Evolutionary conservation across 2,113 vertebrate species (phyloP).

Genomic region (Grus americana): DNA sequence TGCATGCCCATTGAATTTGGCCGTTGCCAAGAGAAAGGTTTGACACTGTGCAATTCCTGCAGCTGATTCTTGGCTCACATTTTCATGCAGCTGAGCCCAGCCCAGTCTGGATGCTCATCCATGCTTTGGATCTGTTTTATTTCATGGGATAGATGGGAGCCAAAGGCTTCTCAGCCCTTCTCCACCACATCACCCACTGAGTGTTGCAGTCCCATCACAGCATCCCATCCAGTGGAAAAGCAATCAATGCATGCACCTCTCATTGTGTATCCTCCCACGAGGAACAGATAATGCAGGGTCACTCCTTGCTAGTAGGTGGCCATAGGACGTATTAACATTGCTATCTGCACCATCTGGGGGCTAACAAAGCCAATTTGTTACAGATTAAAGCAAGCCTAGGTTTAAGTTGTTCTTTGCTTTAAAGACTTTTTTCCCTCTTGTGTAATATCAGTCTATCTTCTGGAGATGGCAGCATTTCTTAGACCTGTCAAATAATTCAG

Average conservation of each 20-base stretch:
- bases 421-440: background rate
- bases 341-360: background rate
- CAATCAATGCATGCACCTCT: fast-evolving
- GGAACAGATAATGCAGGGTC: background rate
- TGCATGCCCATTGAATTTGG: background rate
- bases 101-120: background rate
- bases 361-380: background rate
- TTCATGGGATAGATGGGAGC: background rate
- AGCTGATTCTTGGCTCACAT: background rate
- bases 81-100: background rate
- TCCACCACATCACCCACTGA: background rate
- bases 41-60: background rate
- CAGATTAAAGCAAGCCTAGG: background rate
- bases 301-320: background rate
- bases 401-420: background rate
- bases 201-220: background rate
- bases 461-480: conserved; percentile 54
- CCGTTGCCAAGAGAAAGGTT: background rate
- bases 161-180: background rate
- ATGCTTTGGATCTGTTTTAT: background rate
- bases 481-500: background rate
- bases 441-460: background rate
- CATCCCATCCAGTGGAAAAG: background rate
- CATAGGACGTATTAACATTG: background rate
- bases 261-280: fast-evolving